Evolutionary conservation across 2,888 invertebrate species (phyloP), one percentile per base, ranked within the genome.

Genomic region (Nephrocerus scutellatus): DNA sequence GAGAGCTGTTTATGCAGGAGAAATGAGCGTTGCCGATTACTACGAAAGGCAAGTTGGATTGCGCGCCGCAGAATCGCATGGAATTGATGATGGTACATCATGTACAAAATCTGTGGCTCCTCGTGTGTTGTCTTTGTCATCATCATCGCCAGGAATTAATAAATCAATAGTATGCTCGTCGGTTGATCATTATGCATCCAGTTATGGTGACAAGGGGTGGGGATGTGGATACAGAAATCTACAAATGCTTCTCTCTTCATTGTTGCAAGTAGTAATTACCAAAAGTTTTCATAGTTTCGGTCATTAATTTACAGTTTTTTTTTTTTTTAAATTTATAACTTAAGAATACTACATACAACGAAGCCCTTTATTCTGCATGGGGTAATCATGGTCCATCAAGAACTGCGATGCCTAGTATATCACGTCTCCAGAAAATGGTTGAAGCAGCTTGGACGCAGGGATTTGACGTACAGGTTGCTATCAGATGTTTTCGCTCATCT

Each of bases 221-320:
- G 91, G 91, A 3, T 92, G 92, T 59, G 92, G 92, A 0, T 91
- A 90, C 62, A 72, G 91, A 55, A 90, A 91, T 69, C 80, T 87
- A 68, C 91, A 91, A 66, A 91, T 91, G 90, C 71, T 91, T 54
- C 73, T 91, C n/a, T 89, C 89, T 1, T 83, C 85, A 3, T 72
- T 91, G 32, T 71, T 83, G 46, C 72, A 73, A 36, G 53, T 53
- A 43, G 25, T n/a, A n/a, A n/a, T n/a, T n/a, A n/a, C n/a, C n/a
- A n/a, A n/a, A n/a, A n/a, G n/a, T 8, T 16, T 33, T 22, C 6
- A 36, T 34, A 39, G 12, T 18, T 32, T 30, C 36, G 15, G 21
- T 19, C n/a, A n/a, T n/a, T n/a, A n/a, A n/a, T 7, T 20, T 12
- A 21, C n/a, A 24, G 16, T 29, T 14, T 24, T 10, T 28, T 39